phyloP scores from a whole-genome alignment of 53 echinoderm and acorn worm genomes.

The Echinarachnius parma region DNA sequence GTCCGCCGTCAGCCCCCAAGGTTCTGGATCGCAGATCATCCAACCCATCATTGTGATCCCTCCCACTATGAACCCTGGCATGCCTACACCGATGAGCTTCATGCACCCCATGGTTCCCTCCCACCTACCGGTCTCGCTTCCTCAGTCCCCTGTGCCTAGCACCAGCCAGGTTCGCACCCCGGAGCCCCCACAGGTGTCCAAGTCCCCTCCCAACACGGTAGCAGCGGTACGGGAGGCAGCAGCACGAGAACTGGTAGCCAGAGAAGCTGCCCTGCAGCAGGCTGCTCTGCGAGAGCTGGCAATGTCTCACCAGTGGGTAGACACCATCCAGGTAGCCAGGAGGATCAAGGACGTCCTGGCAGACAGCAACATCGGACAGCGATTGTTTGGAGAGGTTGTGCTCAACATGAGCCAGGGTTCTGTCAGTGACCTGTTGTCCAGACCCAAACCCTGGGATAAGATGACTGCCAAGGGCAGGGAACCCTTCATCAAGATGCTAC shows the following conservation, averaged over 20 bases:
- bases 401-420: conserved; percentile 94
- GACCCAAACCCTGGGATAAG: conserved; percentile 98
- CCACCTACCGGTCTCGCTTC: conserved; percentile 32
- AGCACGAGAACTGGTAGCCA: conserved; percentile 31
- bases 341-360: conserved; percentile 86
- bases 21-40: conserved; percentile 82
- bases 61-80: conserved; percentile 55
- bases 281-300: conserved; percentile 42
- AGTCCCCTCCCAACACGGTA: conserved; percentile 15
- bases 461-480: conserved; percentile 93
- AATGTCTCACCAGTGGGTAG: conserved; percentile 79
- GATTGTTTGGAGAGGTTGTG: conserved; percentile 95
- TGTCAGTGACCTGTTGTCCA: conserved; percentile 89
- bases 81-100: conserved; percentile 20
- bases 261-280: conserved; percentile 46
- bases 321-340: conserved; percentile 82
- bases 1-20: conserved; percentile 31
- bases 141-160: conserved; percentile 42
- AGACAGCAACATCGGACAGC: conserved; percentile 86
- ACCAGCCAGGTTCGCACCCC: conserved; percentile 43
- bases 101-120: conserved; percentile 17
- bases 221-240: conserved; percentile 36
- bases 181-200: conserved; percentile 22
- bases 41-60: conserved; percentile 98
- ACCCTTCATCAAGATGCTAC: conserved; percentile 97